A percentile compares a stretch with the other conserved stretches of the same genome.
Evolutionary conservation across 2,888 invertebrate genomes (phyloP).

Genomic region (Phymatocera aterrima): DNA sequence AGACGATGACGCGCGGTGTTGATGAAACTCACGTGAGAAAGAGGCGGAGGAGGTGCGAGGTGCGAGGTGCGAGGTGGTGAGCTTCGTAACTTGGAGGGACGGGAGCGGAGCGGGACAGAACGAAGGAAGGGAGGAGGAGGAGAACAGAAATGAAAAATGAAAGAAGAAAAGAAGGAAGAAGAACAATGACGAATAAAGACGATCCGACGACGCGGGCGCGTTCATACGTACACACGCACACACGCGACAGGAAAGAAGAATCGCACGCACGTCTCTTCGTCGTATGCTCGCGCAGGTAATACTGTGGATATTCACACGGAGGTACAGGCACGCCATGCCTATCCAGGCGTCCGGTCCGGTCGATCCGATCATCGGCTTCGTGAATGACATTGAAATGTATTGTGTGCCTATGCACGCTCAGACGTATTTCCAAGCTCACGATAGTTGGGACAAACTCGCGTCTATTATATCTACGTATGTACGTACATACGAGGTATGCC

Average conservation of each 20-base stretch:
- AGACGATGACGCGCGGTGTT: conserved; percentile 50
- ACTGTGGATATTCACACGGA: too few species aligned
- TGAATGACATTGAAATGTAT: conserved; percentile 6
- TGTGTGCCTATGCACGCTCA: too few species aligned
- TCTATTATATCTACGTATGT: too few species aligned
- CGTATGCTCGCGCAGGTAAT: too few species aligned
- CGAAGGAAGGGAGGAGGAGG: conserved; percentile 15
- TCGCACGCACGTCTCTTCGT: conserved; percentile 56
- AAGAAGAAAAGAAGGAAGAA: conserved; percentile 34
- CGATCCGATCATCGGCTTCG: conserved; percentile 24
- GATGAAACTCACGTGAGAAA: conserved; percentile 51
- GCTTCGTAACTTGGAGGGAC: conserved; percentile 28
- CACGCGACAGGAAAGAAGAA: conserved; percentile 59
- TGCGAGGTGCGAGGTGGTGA: too few species aligned
- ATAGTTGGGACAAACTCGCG: too few species aligned
- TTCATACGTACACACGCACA: too few species aligned
- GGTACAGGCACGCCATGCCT: background rate
- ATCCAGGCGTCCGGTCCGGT: conserved; percentile 12
- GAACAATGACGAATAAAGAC: too few species aligned
- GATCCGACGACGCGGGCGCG: too few species aligned
- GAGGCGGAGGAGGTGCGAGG: too few species aligned
- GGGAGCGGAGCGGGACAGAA: conserved; percentile 28
- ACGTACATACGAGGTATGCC: too few species aligned
- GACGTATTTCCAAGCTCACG: too few species aligned
- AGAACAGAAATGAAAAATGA: background rate